Evolutionary conservation across 2,113 vertebrate species (phyloP).

Genomic region (Varanus salvator): DNA sequence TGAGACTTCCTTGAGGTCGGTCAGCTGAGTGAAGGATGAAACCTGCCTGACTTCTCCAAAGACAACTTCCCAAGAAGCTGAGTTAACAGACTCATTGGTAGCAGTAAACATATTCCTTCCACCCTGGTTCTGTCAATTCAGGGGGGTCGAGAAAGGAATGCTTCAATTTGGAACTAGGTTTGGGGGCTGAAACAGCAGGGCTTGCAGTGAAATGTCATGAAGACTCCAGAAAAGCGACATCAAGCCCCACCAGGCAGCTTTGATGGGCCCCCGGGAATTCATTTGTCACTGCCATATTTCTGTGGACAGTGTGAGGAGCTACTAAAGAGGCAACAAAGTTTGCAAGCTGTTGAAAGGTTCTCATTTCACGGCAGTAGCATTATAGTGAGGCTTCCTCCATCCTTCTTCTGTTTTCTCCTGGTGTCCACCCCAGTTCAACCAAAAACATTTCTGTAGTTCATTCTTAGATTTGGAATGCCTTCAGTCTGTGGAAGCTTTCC

Average conservation of each 20-base stretch:
- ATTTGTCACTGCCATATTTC: background rate
- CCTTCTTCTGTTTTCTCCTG: background rate
- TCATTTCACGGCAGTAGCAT: background rate
- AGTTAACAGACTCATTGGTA: conserved; percentile 7
- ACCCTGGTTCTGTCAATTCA: background rate
- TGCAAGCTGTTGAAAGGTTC: background rate
- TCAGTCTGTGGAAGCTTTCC: background rate
- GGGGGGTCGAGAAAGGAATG: background rate
- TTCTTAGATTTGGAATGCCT: background rate
- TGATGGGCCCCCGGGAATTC: background rate
- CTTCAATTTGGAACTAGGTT: background rate
- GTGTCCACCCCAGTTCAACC: background rate
- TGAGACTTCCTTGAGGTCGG: conserved; percentile 20
- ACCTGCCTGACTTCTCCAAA: conserved; percentile 1
- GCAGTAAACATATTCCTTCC: background rate
- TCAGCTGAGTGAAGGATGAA: conserved; percentile 4
- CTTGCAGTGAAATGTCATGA: background rate
- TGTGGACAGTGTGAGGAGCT: background rate
- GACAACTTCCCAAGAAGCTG: background rate
- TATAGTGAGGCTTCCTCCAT: background rate
- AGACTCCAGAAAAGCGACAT: background rate
- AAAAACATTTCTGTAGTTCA: background rate
- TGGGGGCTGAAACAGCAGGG: background rate
- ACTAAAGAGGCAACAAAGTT: background rate
- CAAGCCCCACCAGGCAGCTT: background rate